phyloP scores from a whole-genome alignment of 2,888 invertebrate species.

The Orthosia gothica region DNA sequence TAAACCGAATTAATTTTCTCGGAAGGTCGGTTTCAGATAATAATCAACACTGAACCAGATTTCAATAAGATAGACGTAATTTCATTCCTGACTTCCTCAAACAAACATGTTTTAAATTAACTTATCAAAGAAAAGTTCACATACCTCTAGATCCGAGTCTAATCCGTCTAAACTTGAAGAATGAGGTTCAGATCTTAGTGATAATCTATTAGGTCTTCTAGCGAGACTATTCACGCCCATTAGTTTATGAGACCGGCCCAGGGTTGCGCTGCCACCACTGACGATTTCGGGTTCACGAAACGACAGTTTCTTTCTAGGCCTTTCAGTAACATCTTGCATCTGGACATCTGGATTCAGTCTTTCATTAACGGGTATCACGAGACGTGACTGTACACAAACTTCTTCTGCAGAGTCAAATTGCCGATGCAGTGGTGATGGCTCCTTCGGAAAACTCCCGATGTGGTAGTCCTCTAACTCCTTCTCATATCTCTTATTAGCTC shows the following conservation, averaged over 20 bases:
- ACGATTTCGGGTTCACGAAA: slow-evolving; percentile 96
- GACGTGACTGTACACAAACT: slow-evolving; percentile 85
- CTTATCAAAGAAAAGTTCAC: slow-evolving; percentile 47
- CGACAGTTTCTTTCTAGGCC: slow-evolving; percentile 96
- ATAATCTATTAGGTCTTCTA: slow-evolving; percentile 80
- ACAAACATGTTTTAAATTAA: slow-evolving; percentile 42
- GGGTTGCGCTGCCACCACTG: slow-evolving; percentile 78
- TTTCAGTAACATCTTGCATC: slow-evolving; percentile 85
- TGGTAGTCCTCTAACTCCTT: slow-evolving; percentile 77
- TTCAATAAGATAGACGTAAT: slow-evolving; percentile 41
- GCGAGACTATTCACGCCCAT: slow-evolving; percentile 88
- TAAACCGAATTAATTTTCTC: slow-evolving; percentile 35
- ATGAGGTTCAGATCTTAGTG: slow-evolving; percentile 78
- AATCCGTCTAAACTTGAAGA: slow-evolving; percentile 91
- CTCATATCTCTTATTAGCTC: slow-evolving; percentile 83
- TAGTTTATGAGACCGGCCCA: slow-evolving; percentile 85
- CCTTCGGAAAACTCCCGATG: slow-evolving; percentile 76
- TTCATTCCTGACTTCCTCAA: slow-evolving; percentile 38
- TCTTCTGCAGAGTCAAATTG: slow-evolving; percentile 84
- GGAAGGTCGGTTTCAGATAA: slow-evolving; percentile 36
- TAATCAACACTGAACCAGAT: slow-evolving; percentile 41
- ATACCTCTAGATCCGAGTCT: slow-evolving; percentile 92
- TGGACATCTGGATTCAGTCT: slow-evolving; percentile 83
- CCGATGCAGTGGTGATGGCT: slow-evolving; percentile 74
- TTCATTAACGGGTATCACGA: slow-evolving; percentile 85